These are phyloP conservation scores for Porites lobata DNA, from an alignment of 92 coral and sea anemone genomes.

Conservation along the genomic window DNA sequence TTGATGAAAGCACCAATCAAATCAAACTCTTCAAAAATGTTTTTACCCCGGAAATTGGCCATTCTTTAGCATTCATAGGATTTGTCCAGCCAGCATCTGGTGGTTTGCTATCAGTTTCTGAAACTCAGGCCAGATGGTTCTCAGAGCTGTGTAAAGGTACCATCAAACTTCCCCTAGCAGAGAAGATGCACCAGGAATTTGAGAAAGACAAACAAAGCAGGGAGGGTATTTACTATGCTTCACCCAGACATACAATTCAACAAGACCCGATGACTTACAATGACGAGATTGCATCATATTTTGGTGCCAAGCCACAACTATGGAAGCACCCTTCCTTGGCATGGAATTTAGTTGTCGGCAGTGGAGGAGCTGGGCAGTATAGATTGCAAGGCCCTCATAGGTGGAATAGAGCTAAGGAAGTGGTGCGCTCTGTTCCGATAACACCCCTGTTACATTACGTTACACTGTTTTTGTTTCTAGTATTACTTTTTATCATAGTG, in stretches of 20 bases:
- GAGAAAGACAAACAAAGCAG: constrained; percentile 38
- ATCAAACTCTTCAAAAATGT: constrained; percentile 80
- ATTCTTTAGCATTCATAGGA: constrained; percentile 77
- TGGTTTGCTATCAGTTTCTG: constrained; percentile 81
- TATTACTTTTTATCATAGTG: constrained; percentile 41
- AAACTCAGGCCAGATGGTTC: constrained; percentile 89
- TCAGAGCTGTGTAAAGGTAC: constrained; percentile 83
- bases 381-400: constrained; percentile 84
- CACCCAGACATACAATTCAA: constrained; percentile 85
- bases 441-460: constrained; percentile 85
- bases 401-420: constrained; percentile 75
- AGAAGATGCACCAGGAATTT: constrained; percentile 59
- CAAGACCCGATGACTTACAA: constrained; percentile 80
- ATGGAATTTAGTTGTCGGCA: constrained; percentile 76
- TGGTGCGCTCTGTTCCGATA: constrained; percentile 63
- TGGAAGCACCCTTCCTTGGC: constrained; percentile 81
- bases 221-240: constrained; percentile 62
- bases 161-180: constrained; percentile 60
- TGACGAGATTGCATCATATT: constrained; percentile 72
- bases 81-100: constrained; percentile 89
- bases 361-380: constrained; percentile 88
- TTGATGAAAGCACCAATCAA: constrained; percentile 76
- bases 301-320: constrained; percentile 89
- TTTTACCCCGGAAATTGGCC: constrained; percentile 77
- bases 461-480: constrained; percentile 44